Evolutionary conservation across 1,140 invertebrate species (phyloP), one percentile per base, ranked within the genome.

Genomic region (Drosophila ogumai): DNA sequence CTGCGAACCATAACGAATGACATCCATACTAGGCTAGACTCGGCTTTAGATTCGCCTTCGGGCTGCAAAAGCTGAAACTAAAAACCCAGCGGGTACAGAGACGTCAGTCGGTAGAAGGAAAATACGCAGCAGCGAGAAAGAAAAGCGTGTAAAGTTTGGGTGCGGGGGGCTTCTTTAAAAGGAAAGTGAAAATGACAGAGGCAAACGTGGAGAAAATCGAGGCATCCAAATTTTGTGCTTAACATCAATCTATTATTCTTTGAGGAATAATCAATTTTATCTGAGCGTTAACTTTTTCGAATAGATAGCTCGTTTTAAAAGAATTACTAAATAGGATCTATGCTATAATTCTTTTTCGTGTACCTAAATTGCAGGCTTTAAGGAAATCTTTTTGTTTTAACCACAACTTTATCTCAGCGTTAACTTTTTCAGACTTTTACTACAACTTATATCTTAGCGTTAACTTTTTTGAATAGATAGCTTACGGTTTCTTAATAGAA

Each of bases 1-100:
- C 49, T 78, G 71, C 84, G 56, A 78, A 87, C 69, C 82, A 61
- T 82, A 87, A 87, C 82, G 84, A 86, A 82, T 87, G 82, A 87
- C 82, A 82, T 73, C 79, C 78, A 82, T 87, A 43, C 50, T 50
- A 49, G 38, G 28, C 49, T 43, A 59, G 36, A 58, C 63, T 52
- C n/a, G 38, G 44, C 50, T 47, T 56, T 19, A 36, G 36, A n/a
- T 63, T 32, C 43, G 44, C 43, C 34, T 25, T 13, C 3, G 38
- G 47, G 19, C 19, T 10, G 32, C 32, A 8, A 38, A 36, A n/a
- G 34, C 52, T 55, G 52, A 38, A 38, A 55, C 22, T 55, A 34
- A 55, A 55, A 55, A 38, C 52, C 52, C 52, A 55, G 52, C 52
- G 52, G 34, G 19, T 36, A 34, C 5, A 4, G 3, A 17, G 13